Conservation (phyloP, 2,888 invertebrate species). For the Fragum fragum region DNA sequence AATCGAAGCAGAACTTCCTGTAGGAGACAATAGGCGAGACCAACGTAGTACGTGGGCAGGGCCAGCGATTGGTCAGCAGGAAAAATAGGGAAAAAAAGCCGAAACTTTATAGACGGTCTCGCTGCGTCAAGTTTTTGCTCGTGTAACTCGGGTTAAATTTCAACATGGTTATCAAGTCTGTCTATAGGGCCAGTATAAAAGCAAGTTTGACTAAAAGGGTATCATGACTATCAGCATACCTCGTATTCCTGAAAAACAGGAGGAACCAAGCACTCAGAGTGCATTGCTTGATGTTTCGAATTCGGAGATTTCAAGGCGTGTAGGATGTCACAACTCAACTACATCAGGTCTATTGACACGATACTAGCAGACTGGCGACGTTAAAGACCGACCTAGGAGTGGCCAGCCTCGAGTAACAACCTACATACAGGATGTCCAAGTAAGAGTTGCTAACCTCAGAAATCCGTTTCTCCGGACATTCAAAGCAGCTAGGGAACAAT, state of each 20-base stretch:
- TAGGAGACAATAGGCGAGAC: too few species aligned
- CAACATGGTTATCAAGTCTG: not conserved
- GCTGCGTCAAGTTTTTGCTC: too few species aligned
- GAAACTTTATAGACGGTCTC: not conserved
- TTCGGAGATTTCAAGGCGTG: not conserved
- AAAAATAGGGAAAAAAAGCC: too few species aligned
- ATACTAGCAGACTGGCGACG: not conserved
- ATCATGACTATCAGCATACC: not conserved
- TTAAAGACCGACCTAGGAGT: too few species aligned
- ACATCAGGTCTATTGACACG: not conserved
- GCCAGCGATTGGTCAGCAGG: too few species aligned
- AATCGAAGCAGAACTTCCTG: too few species aligned
- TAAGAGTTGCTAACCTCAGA: constrained; percentile 8
- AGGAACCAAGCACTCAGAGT: not conserved
- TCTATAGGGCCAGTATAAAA: too few species aligned
- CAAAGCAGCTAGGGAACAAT: constrained; percentile 17
- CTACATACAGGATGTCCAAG: constrained; percentile 4
- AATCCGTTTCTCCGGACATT: not conserved
- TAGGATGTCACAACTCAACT: constrained; percentile 3
- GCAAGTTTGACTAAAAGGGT: not conserved
- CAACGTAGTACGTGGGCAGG: too few species aligned
- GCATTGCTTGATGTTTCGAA: constrained; percentile 1
- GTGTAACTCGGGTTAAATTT: not conserved
- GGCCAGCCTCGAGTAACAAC: constrained; percentile 8
- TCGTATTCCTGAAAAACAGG: not conserved